These are phyloP conservation scores for Lissonota sp. DNA, from an alignment of 2,888 invertebrate genomes.

Conservation along the genomic window DNA sequence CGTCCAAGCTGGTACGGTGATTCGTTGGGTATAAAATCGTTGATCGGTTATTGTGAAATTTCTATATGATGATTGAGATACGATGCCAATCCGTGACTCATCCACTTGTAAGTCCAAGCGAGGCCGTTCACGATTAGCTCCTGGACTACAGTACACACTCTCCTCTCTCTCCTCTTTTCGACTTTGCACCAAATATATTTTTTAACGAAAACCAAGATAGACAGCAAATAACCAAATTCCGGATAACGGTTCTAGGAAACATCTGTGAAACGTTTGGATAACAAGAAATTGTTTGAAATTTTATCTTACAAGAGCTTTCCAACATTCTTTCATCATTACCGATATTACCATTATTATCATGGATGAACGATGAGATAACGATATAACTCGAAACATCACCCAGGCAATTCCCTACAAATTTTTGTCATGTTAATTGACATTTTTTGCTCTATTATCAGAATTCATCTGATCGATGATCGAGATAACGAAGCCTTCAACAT, in stretches of 20 bases:
- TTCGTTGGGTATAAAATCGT: conserved; percentile 33
- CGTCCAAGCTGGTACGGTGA: conserved; percentile 49
- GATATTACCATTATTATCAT: too few relatives aligned
- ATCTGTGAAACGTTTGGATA: not conserved
- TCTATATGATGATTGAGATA: conserved; percentile 18
- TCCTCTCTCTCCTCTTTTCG: conserved; percentile 38
- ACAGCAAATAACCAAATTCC: conserved; percentile 20
- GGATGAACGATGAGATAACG: too few relatives aligned
- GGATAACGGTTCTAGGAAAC: conserved; percentile 1
- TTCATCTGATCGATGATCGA: too few relatives aligned
- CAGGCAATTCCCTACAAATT: too few relatives aligned
- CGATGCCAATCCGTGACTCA: not conserved
- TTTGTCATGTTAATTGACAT: too few relatives aligned
- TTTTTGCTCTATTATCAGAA: too few relatives aligned
- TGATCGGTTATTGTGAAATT: not conserved
- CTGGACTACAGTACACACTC: not conserved
- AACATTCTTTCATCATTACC: too few relatives aligned
- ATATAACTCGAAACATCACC: too few relatives aligned
- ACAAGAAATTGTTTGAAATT: not conserved
- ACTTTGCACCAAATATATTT: conserved; percentile 42
- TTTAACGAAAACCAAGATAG: conserved; percentile 12
- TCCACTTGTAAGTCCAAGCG: too few relatives aligned
- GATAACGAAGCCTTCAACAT: too few relatives aligned
- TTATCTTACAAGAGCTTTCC: too few relatives aligned
- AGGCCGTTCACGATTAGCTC: too few relatives aligned